Percentiles rank a stretch among this genome's conserved stretches.
Conservation (phyloP, 1,140 invertebrate species). For the Diabrotica undecimpunctata region DNA sequence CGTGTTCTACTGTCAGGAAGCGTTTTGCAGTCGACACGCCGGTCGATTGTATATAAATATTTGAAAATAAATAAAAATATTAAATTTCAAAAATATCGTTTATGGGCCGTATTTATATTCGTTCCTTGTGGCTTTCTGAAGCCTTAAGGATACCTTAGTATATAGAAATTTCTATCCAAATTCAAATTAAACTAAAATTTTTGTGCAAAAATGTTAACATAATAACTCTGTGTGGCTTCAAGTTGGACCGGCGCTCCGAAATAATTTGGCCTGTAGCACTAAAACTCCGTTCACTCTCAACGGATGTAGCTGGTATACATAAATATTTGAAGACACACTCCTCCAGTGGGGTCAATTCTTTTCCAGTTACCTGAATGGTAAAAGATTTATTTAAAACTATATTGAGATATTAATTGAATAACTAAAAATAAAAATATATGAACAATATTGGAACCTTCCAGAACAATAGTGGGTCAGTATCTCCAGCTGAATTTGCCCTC, state of each 20-base stretch:
- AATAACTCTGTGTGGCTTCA: no score
- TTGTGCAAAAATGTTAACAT: no score
- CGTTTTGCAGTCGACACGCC: no score
- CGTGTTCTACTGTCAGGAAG: no score
- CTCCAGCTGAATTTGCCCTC: neutral
- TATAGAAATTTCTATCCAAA: no score
- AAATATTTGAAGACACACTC: constrained; percentile 7
- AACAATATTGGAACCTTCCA: constrained; percentile 21
- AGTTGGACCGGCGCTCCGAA: neutral
- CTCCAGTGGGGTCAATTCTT: neutral
- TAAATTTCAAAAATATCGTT: no score
- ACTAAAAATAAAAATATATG: neutral
- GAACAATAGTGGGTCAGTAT: constrained; percentile 15
- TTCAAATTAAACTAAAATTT: no score
- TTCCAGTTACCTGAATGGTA: neutral
- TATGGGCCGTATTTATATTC: no score
- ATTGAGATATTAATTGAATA: neutral
- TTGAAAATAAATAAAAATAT: no score
- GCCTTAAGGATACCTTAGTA: no score
- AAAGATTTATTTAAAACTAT: neutral
- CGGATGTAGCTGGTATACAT: constrained; percentile 17
- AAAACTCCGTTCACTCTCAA: constrained; percentile 7
- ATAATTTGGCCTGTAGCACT: constrained; percentile 13
- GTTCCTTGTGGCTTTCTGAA: no score
- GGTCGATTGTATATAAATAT: no score